Base-by-base conservation (phyloP, 2,888 invertebrate species). In the Habroteleia sp. region DNA sequence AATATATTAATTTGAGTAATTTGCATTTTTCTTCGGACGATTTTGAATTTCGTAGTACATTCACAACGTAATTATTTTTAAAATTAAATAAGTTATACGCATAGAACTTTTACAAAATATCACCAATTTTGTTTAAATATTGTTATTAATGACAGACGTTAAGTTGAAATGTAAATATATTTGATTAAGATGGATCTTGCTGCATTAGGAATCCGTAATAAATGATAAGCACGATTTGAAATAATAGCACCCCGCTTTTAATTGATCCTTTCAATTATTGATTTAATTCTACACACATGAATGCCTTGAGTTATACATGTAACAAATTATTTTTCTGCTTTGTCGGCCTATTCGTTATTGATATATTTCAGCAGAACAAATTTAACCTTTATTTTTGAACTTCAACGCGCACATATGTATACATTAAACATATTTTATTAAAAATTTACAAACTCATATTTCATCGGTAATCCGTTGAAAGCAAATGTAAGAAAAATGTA, bases 171-270 rank as follows among this genome's bases (percentile, higher is more conserved):
- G n/a, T n/a, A n/a, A n/a, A n/a, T n/a, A n/a, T n/a, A n/a, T n/a
- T n/a, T 39, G 8, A 39, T 16, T 17, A 1, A 16, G 3, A 8
- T 27, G 17, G 7, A 39, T 16, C 7, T 29, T 8, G 5, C 10
- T 13, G 14, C 23, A 25, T 42, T 17, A 11, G 7, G 25, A 25
- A 29, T 16, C 6, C 7, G 17, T 29, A 54, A 39, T 54, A 39
- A 54, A 41, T 23, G 23, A 41, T 20, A 41, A 41, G 23, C 23
- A 27, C 48, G 27, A 37, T 62, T 48, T 16, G 10, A 39, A 60
- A 37, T 20, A 39, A 42, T 31, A 39, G 10, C 62, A 39, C 39
- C 29, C 37, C 29, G 48, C 62, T 56, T 33, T 62, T 39, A 29
- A 33, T 33, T 42, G 41, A 50, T 3, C 14, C 33, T 31, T 52